These are phyloP conservation scores for Belonocnema kinseyi DNA, from an alignment of 1,140 invertebrate species.

Conservation along the genomic window DNA sequence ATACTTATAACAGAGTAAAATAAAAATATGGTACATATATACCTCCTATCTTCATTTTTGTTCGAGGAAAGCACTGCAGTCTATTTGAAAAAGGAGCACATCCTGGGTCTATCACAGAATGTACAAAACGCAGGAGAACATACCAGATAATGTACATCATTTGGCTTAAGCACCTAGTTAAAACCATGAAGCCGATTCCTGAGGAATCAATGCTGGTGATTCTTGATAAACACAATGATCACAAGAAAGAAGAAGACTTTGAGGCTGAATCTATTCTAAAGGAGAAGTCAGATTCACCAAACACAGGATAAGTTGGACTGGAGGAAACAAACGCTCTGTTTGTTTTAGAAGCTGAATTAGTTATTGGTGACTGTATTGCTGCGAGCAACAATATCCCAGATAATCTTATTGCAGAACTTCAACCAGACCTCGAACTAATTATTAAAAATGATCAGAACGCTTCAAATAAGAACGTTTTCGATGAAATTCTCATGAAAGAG, in stretches of 20 bases:
- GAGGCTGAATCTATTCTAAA: neutral
- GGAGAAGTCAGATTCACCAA: too few relatives aligned
- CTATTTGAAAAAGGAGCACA: slow-evolving; percentile 59
- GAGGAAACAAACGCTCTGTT: neutral
- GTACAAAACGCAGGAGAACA: slow-evolving; percentile 62
- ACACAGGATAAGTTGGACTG: neutral
- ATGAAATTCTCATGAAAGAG: neutral
- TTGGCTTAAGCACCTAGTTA: too few relatives aligned
- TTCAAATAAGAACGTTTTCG: neutral
- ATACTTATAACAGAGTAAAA: slow-evolving; percentile 31
- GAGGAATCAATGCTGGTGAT: slow-evolving; percentile 54
- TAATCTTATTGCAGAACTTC: neutral
- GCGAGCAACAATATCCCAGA: slow-evolving; percentile 50
- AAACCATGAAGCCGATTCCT: too few relatives aligned
- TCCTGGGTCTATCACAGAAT: slow-evolving; percentile 53
- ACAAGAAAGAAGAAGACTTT: neutral
- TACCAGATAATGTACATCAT: slow-evolving; percentile 46
- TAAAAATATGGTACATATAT: slow-evolving; percentile 55
- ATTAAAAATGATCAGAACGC: neutral
- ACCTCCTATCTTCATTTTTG: slow-evolving; percentile 62
- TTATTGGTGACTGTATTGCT: slow-evolving; percentile 40
- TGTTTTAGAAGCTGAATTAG: too few relatives aligned
- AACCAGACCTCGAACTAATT: neutral
- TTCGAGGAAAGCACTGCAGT: slow-evolving; percentile 46
- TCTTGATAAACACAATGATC: slow-evolving; percentile 44